Conservation (phyloP, 2,113 vertebrate genomes). For the Ciconia boyciana region DNA sequence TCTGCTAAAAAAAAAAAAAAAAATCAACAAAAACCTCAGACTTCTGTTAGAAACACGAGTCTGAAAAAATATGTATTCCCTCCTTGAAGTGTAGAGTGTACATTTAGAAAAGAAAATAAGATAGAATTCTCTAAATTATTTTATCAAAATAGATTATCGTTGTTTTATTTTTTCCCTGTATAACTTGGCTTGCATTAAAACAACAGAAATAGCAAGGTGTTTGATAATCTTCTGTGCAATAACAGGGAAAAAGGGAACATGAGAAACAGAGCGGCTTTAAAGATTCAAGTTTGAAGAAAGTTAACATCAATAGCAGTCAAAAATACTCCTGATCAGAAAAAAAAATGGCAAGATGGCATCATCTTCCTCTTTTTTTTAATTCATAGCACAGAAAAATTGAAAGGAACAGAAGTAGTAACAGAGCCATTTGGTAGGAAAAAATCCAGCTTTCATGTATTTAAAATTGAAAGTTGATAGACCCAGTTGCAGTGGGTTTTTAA, state of each 20-base stretch:
- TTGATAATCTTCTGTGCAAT: background rate
- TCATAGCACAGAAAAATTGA: background rate
- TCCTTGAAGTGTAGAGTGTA: rapidly evolving
- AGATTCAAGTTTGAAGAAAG: background rate
- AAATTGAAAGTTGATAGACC: background rate
- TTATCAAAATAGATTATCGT: background rate
- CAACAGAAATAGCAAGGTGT: background rate
- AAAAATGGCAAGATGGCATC: rapidly evolving
- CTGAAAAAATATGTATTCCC: background rate
- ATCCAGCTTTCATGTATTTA: background rate
- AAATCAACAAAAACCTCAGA: no score
- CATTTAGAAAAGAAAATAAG: background rate
- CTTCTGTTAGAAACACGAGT: background rate
- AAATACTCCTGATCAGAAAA: background rate
- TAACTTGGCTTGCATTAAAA: background rate
- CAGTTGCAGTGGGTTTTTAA: background rate
- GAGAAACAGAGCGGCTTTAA: background rate
- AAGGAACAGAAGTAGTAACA: background rate
- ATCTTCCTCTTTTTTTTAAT: background rate
- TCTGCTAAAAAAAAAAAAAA: background rate
- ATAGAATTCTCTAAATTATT: background rate
- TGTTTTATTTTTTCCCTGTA: background rate
- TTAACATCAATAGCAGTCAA: background rate
- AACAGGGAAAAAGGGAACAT: background rate
- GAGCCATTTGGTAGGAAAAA: background rate